A percentile compares a stretch with the other conserved stretches of the same genome.
phyloP scores from a whole-genome alignment of 2,888 invertebrate species.

The Schizotus pectinicornis region DNA sequence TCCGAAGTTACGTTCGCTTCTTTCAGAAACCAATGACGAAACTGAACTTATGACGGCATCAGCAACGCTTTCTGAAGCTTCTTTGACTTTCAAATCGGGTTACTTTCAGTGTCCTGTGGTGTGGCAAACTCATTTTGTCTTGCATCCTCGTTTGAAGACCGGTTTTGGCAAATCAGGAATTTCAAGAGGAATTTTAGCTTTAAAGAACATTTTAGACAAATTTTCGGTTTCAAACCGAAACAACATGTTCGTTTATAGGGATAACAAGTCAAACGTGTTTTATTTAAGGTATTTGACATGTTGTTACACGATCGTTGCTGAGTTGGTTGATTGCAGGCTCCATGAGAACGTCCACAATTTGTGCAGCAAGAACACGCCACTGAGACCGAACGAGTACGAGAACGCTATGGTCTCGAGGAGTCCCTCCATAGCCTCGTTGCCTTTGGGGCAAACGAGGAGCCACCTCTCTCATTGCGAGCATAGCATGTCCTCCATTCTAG shows the following conservation, averaged over 20 bases:
- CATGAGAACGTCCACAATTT: slow-evolving; percentile 56
- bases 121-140: slow-evolving; percentile 71
- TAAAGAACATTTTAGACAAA: slow-evolving; percentile 70
- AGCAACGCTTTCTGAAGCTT: slow-evolving; percentile 55
- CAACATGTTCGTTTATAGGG: slow-evolving; percentile 80
- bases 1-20: slow-evolving; percentile 12
- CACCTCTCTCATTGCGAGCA: slow-evolving; percentile 51
- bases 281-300: slow-evolving; percentile 57
- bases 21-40: slow-evolving; percentile 51
- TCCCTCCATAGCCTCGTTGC: slow-evolving; percentile 61
- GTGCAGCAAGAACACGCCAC: slow-evolving; percentile 41
- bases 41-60: slow-evolving; percentile 45
- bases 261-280: slow-evolving; percentile 67
- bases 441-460: slow-evolving; percentile 52
- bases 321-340: slow-evolving; percentile 46
- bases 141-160: slow-evolving; percentile 75
- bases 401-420: slow-evolving; percentile 59
- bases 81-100: slow-evolving; percentile 66
- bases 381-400: slow-evolving; percentile 52
- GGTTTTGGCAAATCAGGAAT: slow-evolving; percentile 66
- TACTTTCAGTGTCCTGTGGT: slow-evolving; percentile 77
- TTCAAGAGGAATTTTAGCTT: slow-evolving; percentile 68
- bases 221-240: slow-evolving; percentile 74
- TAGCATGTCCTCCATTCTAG: slow-evolving; percentile 46
- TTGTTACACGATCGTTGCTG: background rate